Percentiles rank a stretch among this genome's conserved stretches.
phyloP scores from a whole-genome alignment of 2,113 vertebrate species.

The Morone chrysops region DNA sequence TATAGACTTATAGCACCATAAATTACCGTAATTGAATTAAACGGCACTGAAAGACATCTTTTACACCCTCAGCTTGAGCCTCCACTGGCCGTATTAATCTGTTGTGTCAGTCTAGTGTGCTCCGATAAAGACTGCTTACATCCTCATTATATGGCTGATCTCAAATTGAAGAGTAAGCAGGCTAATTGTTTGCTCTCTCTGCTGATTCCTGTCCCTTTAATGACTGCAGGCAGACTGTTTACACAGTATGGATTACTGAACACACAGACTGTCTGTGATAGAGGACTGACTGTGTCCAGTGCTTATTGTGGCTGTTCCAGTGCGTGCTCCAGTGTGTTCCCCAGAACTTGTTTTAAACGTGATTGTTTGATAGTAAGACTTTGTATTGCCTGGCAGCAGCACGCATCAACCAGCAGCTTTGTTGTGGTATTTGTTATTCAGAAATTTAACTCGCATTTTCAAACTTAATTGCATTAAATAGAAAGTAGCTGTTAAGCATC shows the following conservation, averaged over 20 bases:
- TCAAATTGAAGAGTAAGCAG: background rate
- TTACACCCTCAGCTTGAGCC: background rate
- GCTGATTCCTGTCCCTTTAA: slow-evolving; percentile 9
- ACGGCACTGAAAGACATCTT: background rate
- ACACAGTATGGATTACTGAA: slow-evolving; percentile 7
- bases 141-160: background rate
- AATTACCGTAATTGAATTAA: background rate
- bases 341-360: background rate
- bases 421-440: background rate
- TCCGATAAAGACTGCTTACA: slow-evolving; percentile 16
- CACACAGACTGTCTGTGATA: slow-evolving; percentile 18
- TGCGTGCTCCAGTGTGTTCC: background rate
- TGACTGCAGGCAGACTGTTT: slow-evolving; percentile 24
- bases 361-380: background rate
- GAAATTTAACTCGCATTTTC: slow-evolving; percentile 29
- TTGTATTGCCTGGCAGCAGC: slow-evolving; percentile 25
- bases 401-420: slow-evolving; percentile 8
- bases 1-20: background rate
- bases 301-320: background rate
- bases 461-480: slow-evolving; percentile 34
- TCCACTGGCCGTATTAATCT: background rate
- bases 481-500: slow-evolving; percentile 10
- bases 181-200: slow-evolving; percentile 31
- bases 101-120: background rate
- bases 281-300: background rate